Evolutionary conservation across 2,797 vertebrate species (phyloP).

Genomic region (Mionectes olivaceus): DNA sequence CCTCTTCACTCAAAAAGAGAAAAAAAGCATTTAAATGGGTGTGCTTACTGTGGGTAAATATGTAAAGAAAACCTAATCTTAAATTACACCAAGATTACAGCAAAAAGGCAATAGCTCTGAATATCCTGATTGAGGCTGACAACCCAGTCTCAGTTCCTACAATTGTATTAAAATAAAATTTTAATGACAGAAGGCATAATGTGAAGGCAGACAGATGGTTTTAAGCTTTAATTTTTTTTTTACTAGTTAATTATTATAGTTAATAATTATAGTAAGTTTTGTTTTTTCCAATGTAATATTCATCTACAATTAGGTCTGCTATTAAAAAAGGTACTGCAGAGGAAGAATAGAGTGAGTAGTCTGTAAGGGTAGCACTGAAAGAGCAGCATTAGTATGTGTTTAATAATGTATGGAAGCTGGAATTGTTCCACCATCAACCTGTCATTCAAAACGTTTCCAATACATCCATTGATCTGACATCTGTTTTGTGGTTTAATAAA

Average conservation of each 20-base stretch:
- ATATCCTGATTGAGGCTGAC: conserved; percentile 36
- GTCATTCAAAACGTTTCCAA: conserved; percentile 51
- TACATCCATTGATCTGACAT: conserved; percentile 37
- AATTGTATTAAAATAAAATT: conserved; percentile 7
- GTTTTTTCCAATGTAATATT: conserved; percentile 21
- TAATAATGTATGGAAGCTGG: conserved; percentile 65
- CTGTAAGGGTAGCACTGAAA: neutral
- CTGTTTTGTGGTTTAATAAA: conserved; percentile 43
- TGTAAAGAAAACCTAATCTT: conserved; percentile 5
- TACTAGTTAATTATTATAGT: conserved; percentile 14
- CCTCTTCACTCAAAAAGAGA: neutral
- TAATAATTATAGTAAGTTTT: neutral
- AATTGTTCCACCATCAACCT: conserved; percentile 48
- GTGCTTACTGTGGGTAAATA: neutral
- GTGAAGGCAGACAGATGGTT: neutral
- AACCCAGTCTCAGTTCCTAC: neutral
- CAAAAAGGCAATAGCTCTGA: neutral
- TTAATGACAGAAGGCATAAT: neutral
- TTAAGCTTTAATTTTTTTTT: neutral
- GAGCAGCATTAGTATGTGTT: conserved; percentile 28
- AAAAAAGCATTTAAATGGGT: neutral
- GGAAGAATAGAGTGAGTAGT: neutral
- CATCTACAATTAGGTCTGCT: neutral
- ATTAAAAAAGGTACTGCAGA: neutral
- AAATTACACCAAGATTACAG: conserved; percentile 35